Base-by-base conservation (phyloP, 92 coral and sea anemone genomes). In the Umimayanthus chanpuru region DNA sequence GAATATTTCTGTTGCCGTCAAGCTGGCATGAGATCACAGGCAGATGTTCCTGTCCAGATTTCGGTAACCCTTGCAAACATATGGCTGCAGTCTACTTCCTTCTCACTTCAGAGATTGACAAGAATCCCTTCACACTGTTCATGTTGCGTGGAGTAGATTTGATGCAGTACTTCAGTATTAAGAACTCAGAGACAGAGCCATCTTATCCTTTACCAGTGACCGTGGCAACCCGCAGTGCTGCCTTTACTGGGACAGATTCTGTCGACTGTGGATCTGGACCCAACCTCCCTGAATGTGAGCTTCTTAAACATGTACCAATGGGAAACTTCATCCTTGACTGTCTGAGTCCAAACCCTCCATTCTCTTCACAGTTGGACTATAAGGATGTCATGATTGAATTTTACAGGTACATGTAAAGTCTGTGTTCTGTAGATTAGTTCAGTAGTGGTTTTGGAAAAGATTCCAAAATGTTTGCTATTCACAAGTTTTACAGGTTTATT, bases 321-420 rank as follows among this genome's bases (percentile, higher is more conserved):
- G 90, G 80, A 50, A 80, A 81, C 71, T 81, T 88, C 80, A 88
- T 88, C 55, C 76, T 88, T 47, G 90, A 88, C 81, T 88, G 90
- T 44, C 40, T 88, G 58, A 88, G 87, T 81, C 87, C 90, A 38
- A 88, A 88, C 76, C 90, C 90, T 36, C 77, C 87, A 41, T 88
- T 88, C 68, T 88, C 90, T 30, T 66, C 78, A 29, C 90, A 88
- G 43, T 38, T 88, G 71, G 90, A 81, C 73, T 88, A 88, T 30
- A 88, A 88, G 43, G 90, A 88, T 72, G 90, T 80, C 50, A 70
- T 88, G 90, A 88, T 81, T 76, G 90, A 88, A 81, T 88, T 88
- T 80, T 88, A 88, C 61, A 80, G 87, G 90, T 88, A 88, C 61
- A 80, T 81, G 90, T 88, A 80, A 6, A 28, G 32, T 85, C 14